phyloP scores from a whole-genome alignment of 2,113 vertebrate genomes.

The Hiodon tergisus region DNA sequence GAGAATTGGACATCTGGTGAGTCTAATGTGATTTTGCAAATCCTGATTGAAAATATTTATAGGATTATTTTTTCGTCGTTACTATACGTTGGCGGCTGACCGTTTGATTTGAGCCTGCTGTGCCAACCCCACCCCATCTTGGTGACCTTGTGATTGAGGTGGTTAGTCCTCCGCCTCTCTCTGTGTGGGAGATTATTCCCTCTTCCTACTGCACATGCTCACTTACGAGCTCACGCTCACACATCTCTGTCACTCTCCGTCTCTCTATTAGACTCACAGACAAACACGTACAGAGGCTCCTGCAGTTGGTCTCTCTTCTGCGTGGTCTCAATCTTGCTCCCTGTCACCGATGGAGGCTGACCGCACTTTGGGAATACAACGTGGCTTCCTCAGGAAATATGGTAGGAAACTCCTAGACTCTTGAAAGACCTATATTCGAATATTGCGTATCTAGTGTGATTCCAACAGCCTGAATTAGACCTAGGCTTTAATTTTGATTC shows the following conservation, averaged over 20 bases:
- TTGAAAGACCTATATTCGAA: not conserved
- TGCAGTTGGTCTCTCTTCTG: not conserved
- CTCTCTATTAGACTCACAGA: not conserved
- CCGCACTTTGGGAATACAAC: constrained; percentile 53
- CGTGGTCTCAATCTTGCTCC: not conserved
- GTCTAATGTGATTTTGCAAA: constrained; percentile 9
- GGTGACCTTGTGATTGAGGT: constrained; percentile 23
- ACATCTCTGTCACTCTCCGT: not conserved
- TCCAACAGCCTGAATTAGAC: too few relatives aligned
- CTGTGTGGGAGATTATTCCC: constrained; percentile 43
- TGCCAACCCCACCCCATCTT: not conserved
- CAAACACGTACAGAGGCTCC: not conserved
- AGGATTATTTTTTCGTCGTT: not conserved
- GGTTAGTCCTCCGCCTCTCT: constrained; percentile 46
- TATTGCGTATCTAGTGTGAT: not conserved
- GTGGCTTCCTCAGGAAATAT: constrained; percentile 71
- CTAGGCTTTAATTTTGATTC: too few relatives aligned
- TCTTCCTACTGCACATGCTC: not conserved
- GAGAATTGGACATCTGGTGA: not conserved
- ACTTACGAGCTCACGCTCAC: constrained; percentile 11
- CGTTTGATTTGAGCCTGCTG: not conserved
- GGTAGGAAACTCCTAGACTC: constrained; percentile 47
- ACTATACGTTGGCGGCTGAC: not conserved
- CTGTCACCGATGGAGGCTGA: constrained; percentile 27
- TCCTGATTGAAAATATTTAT: not conserved